Evolutionary conservation across 2,888 invertebrate species (phyloP), one percentile per base, ranked within the genome.

Genomic region (Leistus spinibarbis): DNA sequence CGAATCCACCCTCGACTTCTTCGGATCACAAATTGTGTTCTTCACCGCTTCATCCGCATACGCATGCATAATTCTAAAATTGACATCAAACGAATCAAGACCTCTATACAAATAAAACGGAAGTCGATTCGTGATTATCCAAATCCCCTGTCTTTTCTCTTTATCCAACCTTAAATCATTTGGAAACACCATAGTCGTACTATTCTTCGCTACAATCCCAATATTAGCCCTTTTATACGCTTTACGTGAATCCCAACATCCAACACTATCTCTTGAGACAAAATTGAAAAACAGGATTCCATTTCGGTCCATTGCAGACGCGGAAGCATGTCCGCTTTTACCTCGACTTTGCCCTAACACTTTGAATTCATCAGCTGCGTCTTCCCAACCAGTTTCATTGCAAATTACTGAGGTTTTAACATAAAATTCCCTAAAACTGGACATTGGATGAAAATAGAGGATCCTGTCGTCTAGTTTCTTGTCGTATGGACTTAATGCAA

Each of bases 231-330:
- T 88, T 56, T 86, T 87, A 81, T 94, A 94, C 0, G 91, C 89
- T 79, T 93, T 93, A 0, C 87, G 87, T 0, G 91, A 91, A 80
- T 95, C 91, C 95, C 95, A 95, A 81, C 95, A 95, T 60, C 92
- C 93, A 0, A 95, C 85, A 16, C 91, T 90, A 81, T 95, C 93
- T 73, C 90, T 88, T 68, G 92, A 91, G 0, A 95, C 93, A 82
- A 94, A 88, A 82, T 95, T 94, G 81, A 89, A 94, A 83, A 91
- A 95, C 90, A 95, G 91, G 0, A 95, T 88, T 0, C 92, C 93
- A 77, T 89, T 88, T 54, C 88, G 86, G 77, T 93, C 92, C 79
- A 94, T 91, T 2, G 90, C 92, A 0, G 92, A 91, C 0, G 93
- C 92, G 0, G 94, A 93, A 0, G 92, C 89, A 75, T 95, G 95